Evolutionary conservation across 2,888 invertebrate species (phyloP).

Genomic region (Luperina testacea): DNA sequence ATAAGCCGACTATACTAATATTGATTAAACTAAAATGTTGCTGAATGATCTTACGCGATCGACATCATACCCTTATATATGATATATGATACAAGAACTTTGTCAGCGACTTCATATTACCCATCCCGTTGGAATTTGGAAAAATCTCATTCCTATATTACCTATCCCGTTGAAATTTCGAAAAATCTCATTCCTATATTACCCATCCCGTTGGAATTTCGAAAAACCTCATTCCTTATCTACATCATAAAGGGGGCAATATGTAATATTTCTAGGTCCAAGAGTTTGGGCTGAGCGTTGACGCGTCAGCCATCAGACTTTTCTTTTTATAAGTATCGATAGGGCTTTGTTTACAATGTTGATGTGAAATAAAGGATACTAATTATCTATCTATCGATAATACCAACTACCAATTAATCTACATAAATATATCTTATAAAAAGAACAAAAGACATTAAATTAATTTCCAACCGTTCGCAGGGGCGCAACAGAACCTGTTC

Average conservation of each 20-base stretch:
- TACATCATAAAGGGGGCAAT: neutral
- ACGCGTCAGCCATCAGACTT: neutral
- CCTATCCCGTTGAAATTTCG: no score
- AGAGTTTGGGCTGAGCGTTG: neutral
- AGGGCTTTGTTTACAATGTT: neutral
- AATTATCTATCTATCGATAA: neutral
- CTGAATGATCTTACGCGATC: no score
- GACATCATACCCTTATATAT: no score
- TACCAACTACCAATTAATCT: neutral
- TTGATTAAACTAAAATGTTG: no score
- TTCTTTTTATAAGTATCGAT: neutral
- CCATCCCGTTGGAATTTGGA: no score
- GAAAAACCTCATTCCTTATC: no score
- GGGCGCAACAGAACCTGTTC: neutral
- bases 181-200: no score
- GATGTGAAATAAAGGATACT: neutral
- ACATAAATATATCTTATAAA: neutral
- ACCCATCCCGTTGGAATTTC: no score
- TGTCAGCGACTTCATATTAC: no score
- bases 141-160: no score
- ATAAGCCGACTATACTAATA: no score
- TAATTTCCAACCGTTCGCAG: slow-evolving; percentile 1
- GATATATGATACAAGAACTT: no score
- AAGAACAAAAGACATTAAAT: neutral
- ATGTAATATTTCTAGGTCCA: neutral